These are phyloP conservation scores for Abscondita cerata DNA, from an alignment of 2,888 invertebrate species.

Conservation along the genomic window DNA sequence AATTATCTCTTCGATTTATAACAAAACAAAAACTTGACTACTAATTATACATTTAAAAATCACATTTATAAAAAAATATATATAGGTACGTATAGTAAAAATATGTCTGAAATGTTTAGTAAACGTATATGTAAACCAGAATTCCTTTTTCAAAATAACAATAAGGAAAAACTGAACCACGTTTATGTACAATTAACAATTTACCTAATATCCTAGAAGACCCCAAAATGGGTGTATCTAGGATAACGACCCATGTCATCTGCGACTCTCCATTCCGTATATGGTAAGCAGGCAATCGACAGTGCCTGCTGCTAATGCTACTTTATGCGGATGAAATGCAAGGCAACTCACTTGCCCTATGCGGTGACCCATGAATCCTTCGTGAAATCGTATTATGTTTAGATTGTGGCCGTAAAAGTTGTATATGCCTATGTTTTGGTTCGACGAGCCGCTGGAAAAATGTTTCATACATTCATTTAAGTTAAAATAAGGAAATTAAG, in stretches of 20 bases:
- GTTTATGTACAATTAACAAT: neutral
- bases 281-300: conserved; percentile 86
- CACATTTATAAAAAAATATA: neutral
- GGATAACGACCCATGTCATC: conserved; percentile 68
- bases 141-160: neutral
- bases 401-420: conserved; percentile 75
- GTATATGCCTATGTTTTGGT: conserved; percentile 81
- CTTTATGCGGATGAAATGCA: conserved; percentile 88
- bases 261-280: conserved; percentile 73
- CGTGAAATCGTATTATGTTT: conserved; percentile 86
- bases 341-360: conserved; percentile 88
- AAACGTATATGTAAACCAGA: neutral
- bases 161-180: neutral
- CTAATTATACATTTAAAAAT: conserved; percentile 1
- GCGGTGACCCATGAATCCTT: conserved; percentile 88
- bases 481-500: too few relatives aligned
- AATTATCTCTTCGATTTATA: conserved; percentile 1
- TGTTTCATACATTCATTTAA: too few relatives aligned
- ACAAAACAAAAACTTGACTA: conserved; percentile 1
- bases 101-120: neutral
- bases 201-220: conserved; percentile 46
- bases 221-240: conserved; percentile 57
- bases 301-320: conserved; percentile 85
- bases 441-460: conserved; percentile 72
- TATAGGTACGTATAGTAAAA: too few relatives aligned